These are phyloP conservation scores for Polyommatus icarus DNA, from an alignment of 2,888 invertebrate genomes.

Conservation along the genomic window DNA sequence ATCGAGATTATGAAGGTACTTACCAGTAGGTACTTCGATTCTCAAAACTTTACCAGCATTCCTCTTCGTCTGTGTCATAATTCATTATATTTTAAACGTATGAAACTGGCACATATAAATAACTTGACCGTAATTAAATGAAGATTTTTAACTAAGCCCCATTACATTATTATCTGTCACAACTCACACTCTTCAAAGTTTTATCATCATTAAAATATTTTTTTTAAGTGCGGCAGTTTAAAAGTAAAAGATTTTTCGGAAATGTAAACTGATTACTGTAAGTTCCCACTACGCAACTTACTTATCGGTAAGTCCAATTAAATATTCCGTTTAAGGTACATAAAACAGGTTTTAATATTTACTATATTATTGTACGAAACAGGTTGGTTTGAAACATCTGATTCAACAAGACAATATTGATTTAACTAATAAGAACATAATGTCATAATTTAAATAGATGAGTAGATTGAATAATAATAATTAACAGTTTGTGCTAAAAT, in stretches of 20 bases:
- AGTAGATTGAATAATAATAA: neutral
- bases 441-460: neutral
- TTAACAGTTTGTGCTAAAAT: neutral
- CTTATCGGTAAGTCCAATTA: neutral
- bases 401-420: constrained; percentile 4
- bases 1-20: neutral
- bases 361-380: neutral
- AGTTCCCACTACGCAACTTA: neutral
- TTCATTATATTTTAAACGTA: too few relatives aligned
- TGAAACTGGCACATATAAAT: too few relatives aligned
- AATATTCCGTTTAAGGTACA: neutral
- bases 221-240: too few relatives aligned
- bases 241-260: neutral
- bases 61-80: neutral
- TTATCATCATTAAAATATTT: too few relatives aligned
- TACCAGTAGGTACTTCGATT: neutral
- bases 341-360: constrained; percentile 8
- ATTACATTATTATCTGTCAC: too few relatives aligned
- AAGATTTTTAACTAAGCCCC: too few relatives aligned
- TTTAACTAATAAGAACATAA: neutral
- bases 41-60: neutral
- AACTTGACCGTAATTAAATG: too few relatives aligned
- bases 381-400: neutral
- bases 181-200: too few relatives aligned
- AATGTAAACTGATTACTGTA: neutral